Evolutionary conservation across 30 jellyfish, hydroid and myxozoan genomes (phyloP), one percentile per base, ranked within the genome.

Genomic region (Phacellophora camtschatica): DNA sequence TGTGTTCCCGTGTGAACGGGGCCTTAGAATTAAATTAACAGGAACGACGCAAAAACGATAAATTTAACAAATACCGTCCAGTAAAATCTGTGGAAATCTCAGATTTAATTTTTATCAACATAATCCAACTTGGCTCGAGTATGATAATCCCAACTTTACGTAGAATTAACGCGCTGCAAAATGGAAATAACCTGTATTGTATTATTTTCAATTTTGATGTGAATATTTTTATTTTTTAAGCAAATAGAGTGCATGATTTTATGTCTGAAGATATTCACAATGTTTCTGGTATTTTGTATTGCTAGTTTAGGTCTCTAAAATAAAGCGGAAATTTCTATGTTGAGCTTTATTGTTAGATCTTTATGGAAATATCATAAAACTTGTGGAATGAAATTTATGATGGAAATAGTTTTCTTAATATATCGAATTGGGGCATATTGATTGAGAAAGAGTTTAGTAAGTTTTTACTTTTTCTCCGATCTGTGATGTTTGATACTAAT

Each of bases 151-250:
- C n/a, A n/a, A n/a, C n/a, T n/a, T n/a, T n/a, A n/a, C n/a, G n/a
- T n/a, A n/a, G n/a, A 46, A 46, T 9, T 46, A 5, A 46, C 0
- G 7, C n/a, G 4, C 30, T 11, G 2, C 61, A 46, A 28, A 12
- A 28, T 16, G 20, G 61, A 46, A 3, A 46, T 23, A 16, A 46
- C 49, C 28, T 9, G 28, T 0, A 35, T 31, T n/a, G n/a, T n/a
- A n/a, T 20, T 62, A 13, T 73, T 73, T 73, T 51, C 42, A 33
- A 51, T 51, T n/a, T 24, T 73, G 86, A 73, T 73, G 86, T 73
- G 86, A 73, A 73, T 73, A 51, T 53, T 73, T 73, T 53, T 50
- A 51, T 53, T 73, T 73, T 53, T 50, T 25, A 53, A 73, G 30
- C 50, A 23, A 51, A 30, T 56, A 49, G 63, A 51, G 39, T 10